A percentile compares a stretch with the other conserved stretches of the same genome.
phyloP scores from a whole-genome alignment of 2,888 invertebrate genomes.

The Rhagonycha fulva region DNA sequence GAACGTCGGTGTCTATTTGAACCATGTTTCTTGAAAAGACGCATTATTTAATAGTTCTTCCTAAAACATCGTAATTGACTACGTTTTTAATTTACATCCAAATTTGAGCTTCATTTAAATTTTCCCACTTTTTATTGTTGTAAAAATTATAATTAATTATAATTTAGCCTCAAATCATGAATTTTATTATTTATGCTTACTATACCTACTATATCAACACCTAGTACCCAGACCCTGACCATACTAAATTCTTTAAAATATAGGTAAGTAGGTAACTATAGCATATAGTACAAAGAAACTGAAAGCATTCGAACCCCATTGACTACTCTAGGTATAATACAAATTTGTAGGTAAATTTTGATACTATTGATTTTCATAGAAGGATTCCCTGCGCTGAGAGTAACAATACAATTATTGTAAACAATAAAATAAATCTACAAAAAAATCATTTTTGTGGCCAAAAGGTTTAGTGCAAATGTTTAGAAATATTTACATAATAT shows the following conservation, averaged over 20 bases:
- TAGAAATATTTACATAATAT: too few species aligned
- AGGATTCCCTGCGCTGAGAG: not conserved
- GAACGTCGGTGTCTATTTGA: constrained; percentile 52
- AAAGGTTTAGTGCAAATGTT: too few species aligned
- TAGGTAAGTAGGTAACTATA: not conserved
- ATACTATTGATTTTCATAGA: not conserved
- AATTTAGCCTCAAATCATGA: not conserved
- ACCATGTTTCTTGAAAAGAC: constrained; percentile 44
- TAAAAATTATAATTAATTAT: not conserved
- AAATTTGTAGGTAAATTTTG: not conserved
- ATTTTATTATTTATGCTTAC: not conserved
- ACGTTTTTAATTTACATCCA: not conserved
- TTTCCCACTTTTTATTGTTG: not conserved
- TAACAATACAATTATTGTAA: not conserved
- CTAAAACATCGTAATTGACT: constrained; percentile 31
- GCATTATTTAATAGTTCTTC: constrained; percentile 34
- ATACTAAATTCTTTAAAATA: not conserved
- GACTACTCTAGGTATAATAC: not conserved
- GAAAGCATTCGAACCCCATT: not conserved
- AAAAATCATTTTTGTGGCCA: not conserved
- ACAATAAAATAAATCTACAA: too few species aligned
- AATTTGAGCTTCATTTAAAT: not conserved
- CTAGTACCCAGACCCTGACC: not conserved
- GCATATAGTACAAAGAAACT: not conserved
- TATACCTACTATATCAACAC: too few species aligned